A percentile compares a stretch with the other conserved stretches of the same genome.
These are phyloP conservation scores for Abrostola triplasia DNA, from an alignment of 2,888 invertebrate species.

Conservation along the genomic window DNA sequence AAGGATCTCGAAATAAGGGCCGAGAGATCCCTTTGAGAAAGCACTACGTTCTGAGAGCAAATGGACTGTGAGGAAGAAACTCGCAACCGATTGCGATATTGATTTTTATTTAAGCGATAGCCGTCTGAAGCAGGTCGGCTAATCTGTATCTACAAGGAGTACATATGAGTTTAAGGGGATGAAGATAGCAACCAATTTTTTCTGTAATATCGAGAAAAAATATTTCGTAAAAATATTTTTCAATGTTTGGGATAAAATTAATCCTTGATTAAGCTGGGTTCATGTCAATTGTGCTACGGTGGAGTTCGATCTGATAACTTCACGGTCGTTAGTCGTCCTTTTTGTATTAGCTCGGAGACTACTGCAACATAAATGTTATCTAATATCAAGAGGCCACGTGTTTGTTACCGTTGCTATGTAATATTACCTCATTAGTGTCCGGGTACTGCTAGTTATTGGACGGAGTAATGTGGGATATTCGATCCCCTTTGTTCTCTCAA, in stretches of 20 bases:
- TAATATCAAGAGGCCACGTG: constrained; percentile 10
- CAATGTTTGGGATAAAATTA: not conserved
- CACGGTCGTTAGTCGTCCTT: not conserved
- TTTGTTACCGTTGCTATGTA: constrained; percentile 8
- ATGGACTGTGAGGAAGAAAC: constrained; percentile 86
- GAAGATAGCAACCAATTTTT: not conserved
- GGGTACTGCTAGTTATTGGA: constrained; percentile 12
- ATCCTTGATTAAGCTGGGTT: not conserved
- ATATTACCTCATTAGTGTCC: constrained; percentile 7
- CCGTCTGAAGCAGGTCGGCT: constrained; percentile 59
- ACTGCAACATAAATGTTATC: constrained; percentile 1
- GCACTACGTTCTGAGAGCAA: constrained; percentile 83
- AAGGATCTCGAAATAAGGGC: constrained; percentile 86
- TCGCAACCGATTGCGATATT: constrained; percentile 83
- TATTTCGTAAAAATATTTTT: not conserved
- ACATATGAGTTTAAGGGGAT: constrained; percentile 11
- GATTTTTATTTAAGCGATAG: constrained; percentile 84
- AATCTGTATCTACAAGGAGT: constrained; percentile 67
- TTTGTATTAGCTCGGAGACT: not conserved
- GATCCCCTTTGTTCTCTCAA: constrained; percentile 39
- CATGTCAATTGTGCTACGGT: not conserved
- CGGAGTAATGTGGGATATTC: constrained; percentile 13
- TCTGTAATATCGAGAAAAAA: not conserved
- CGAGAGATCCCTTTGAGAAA: constrained; percentile 82
- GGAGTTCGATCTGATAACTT: not conserved